These are phyloP conservation scores for Stenodera caucasica DNA, from an alignment of 2,888 invertebrate genomes.

Conservation along the genomic window DNA sequence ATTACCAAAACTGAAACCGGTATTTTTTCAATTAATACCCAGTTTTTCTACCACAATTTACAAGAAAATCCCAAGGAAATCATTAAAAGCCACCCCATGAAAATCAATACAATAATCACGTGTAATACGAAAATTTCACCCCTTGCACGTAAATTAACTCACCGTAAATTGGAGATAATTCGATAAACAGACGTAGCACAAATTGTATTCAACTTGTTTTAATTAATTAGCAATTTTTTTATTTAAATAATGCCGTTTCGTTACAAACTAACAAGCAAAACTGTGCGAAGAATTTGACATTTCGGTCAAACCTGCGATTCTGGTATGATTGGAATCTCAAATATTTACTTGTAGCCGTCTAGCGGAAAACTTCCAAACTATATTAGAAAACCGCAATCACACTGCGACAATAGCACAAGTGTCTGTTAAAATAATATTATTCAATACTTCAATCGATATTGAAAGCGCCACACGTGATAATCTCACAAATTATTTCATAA, in stretches of 20 bases:
- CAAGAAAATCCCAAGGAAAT: constrained; percentile 19
- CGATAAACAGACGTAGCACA: not conserved
- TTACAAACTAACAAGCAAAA: constrained; percentile 54
- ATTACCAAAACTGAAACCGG: not conserved
- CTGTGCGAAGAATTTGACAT: constrained; percentile 66
- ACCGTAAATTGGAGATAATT: not conserved
- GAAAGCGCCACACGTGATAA: no score
- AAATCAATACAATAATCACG: constrained; percentile 50
- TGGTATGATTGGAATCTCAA: constrained; percentile 69
- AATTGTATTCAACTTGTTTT: no score
- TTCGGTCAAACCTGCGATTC: constrained; percentile 71
- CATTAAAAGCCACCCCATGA: constrained; percentile 42
- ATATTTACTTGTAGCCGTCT: constrained; percentile 68
- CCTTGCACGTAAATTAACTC: constrained; percentile 34
- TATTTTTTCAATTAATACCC: not conserved
- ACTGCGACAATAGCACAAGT: not conserved
- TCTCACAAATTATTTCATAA: no score
- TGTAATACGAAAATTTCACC: constrained; percentile 25
- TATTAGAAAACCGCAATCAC: constrained; percentile 15
- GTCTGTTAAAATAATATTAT: not conserved
- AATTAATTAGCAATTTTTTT: no score
- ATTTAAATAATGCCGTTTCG: not conserved
- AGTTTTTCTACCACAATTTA: not conserved
- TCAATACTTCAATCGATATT: not conserved
- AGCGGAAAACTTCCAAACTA: constrained; percentile 58